Evolutionary conservation across 2,797 vertebrate species (phyloP), one percentile per base, ranked within the genome.

Genomic region (Chelon labrosus): DNA sequence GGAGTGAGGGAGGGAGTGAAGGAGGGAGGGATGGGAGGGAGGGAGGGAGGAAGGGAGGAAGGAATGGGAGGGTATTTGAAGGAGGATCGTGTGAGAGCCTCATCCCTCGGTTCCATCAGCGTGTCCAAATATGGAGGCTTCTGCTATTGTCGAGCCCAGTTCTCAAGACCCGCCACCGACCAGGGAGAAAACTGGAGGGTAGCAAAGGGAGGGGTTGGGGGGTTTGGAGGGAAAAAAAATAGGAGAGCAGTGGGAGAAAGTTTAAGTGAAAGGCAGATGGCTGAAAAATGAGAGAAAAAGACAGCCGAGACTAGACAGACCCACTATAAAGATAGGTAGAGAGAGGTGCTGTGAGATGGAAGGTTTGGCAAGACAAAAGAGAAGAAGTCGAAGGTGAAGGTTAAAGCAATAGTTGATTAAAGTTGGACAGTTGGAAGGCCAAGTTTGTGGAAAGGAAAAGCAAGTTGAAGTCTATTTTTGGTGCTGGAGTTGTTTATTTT

Each of bases 81-180:
- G 77, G 79, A 88, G 89, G 81, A 89, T 79, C 64, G 74, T 85
- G 75, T 71, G 85, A 84, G 84, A 82, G 87, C 50, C 85, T 87
- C 86, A 73, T 93, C 88, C 83, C 83, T 86, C 49, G 8, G 79
- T 80, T 91, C 91, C 90, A 90, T 94, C 93, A 77, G 78, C 53
- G 77, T 95, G 92, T 90, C 93, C 94, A 93, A 94, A 95, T 95
- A 94, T 94, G 94, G 94, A 94, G 92, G 87, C 89, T 89, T 94
- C 87, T 87, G 90, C 88, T 88, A 80, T 80, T 89, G 81, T 89
- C 35, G 69, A 81, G 73, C 70, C 79, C 75, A 56, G 83, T 89
- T 91, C 89, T 91, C 89, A 88, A 90, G 89, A 87, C 83, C 85
- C 71, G 71, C 69, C 79, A 65, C 75, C 52, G 83, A 85, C 79